Evolutionary conservation across 2,888 invertebrate genomes (phyloP).

Genomic region (Calliscelio sp.): DNA sequence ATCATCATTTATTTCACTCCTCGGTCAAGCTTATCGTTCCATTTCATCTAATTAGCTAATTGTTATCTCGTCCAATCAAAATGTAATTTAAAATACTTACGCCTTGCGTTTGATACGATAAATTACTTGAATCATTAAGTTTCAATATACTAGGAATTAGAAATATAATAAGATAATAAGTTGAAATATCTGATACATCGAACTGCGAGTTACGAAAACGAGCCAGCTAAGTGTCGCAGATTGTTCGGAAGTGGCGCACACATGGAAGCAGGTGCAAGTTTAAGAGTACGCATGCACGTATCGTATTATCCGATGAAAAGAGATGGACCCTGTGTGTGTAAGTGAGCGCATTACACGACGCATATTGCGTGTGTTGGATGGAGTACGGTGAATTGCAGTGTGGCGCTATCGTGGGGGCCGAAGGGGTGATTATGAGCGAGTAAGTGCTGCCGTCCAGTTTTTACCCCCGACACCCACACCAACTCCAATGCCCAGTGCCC

Average conservation of each 20-base stretch:
- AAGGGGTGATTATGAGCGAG: constrained; percentile 84
- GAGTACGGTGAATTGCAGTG: constrained; percentile 74
- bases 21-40: too few relatives aligned
- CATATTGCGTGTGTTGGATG: constrained; percentile 57
- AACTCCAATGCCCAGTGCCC: constrained; percentile 71
- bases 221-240: constrained; percentile 20
- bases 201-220: too few relatives aligned
- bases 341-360: constrained; percentile 56
- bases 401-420: constrained; percentile 74
- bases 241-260: constrained; percentile 30
- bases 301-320: constrained; percentile 57
- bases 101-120: too few relatives aligned
- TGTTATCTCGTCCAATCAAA: too few relatives aligned
- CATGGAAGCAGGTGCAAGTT: constrained; percentile 56
- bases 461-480: constrained; percentile 76
- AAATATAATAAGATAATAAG: too few relatives aligned
- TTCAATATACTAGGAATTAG: too few relatives aligned
- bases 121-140: too few relatives aligned
- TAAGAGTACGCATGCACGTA: constrained; percentile 56
- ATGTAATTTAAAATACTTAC: too few relatives aligned
- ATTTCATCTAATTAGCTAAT: too few relatives aligned
- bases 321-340: constrained; percentile 65
- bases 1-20: too few relatives aligned
- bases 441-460: constrained; percentile 85
- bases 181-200: too few relatives aligned